Evolutionary conservation across 2,797 vertebrate species (phyloP).

Genomic region (Avahi laniger): DNA sequence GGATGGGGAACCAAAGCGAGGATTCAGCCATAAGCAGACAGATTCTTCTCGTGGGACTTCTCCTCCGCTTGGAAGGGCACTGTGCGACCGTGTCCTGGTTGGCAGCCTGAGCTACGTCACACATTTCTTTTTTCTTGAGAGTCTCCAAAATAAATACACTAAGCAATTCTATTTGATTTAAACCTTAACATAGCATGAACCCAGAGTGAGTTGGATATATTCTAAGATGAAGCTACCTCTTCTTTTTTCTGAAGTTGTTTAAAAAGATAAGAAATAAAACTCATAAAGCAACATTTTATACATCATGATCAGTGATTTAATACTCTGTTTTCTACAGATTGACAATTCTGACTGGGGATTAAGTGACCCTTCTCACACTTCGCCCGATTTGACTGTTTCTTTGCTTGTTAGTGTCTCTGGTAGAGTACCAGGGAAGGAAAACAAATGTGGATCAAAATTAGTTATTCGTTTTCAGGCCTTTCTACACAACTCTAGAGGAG

Average conservation of each 20-base stretch:
- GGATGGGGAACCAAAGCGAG: not conserved
- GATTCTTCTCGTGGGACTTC: not conserved
- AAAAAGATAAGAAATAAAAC: constrained; percentile 10
- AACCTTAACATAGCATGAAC: not conserved
- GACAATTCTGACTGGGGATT: not conserved
- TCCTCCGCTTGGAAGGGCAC: not conserved
- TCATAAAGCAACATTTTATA: not conserved
- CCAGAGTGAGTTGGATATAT: not conserved
- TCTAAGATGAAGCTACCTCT: constrained; percentile 25
- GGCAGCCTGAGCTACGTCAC: not conserved
- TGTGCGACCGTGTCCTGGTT: not conserved
- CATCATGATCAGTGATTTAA: not conserved
- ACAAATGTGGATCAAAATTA: not conserved
- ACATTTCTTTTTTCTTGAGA: not conserved
- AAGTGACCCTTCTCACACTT: too few species aligned
- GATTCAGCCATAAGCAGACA: not conserved
- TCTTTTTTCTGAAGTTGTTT: not conserved
- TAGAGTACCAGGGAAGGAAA: not conserved
- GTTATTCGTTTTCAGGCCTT: not conserved
- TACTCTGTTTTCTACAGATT: not conserved
- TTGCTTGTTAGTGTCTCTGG: not conserved
- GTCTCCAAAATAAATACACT: not conserved
- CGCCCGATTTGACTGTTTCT: not conserved
- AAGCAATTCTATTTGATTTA: not conserved
- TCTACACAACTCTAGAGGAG: not conserved